Evolutionary conservation across 2,797 vertebrate species (phyloP).

Genomic region (Sebastes iracundus): DNA sequence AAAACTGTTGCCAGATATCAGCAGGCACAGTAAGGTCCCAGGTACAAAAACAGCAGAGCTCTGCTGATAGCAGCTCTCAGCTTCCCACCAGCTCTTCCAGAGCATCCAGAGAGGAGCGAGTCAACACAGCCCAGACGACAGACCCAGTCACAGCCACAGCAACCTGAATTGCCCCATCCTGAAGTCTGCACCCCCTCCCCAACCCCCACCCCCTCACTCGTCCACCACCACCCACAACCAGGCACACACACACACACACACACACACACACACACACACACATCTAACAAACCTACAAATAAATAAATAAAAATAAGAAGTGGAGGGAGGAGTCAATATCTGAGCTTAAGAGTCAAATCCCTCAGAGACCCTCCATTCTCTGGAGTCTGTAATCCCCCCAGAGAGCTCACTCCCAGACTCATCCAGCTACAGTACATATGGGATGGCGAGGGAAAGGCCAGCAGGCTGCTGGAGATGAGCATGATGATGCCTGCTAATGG

Average conservation of each 20-base stretch:
- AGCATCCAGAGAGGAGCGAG: slow-evolving; percentile 64
- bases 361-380: slow-evolving; percentile 41
- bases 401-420: slow-evolving; percentile 35
- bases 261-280: background rate
- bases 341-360: slow-evolving; percentile 75
- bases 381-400: slow-evolving; percentile 65
- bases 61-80: slow-evolving; percentile 57
- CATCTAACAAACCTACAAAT: slow-evolving; percentile 32
- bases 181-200: slow-evolving; percentile 46
- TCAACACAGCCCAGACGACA: slow-evolving; percentile 46
- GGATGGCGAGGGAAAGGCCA: slow-evolving; percentile 41
- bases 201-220: slow-evolving; percentile 53
- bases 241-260: background rate
- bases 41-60: slow-evolving; percentile 28
- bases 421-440: slow-evolving; percentile 21
- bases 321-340: slow-evolving; percentile 69
- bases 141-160: slow-evolving; percentile 56
- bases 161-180: slow-evolving; percentile 69
- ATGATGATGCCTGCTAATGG: slow-evolving; percentile 63
- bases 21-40: slow-evolving; percentile 42
- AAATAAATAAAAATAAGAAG: slow-evolving; percentile 49
- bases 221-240: slow-evolving; percentile 30
- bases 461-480: slow-evolving; percentile 41
- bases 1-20: slow-evolving; percentile 40
- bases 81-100: slow-evolving; percentile 44